Evolutionary conservation across 2,113 vertebrate species (phyloP).

Genomic region (Tupaia tana): DNA sequence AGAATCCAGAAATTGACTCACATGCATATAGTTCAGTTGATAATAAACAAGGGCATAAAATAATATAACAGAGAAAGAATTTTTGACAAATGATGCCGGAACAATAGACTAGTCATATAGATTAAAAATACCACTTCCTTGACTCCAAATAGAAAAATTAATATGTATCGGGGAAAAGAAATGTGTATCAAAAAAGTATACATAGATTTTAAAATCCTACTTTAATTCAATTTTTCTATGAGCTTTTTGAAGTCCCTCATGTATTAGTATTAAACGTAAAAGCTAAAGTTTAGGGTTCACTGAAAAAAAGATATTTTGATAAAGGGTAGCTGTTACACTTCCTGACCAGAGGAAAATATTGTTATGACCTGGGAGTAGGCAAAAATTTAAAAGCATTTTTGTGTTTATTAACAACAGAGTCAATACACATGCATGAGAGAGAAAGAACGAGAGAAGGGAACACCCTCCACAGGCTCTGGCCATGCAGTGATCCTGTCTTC

Average conservation of each 20-base stretch:
- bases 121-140: background rate
- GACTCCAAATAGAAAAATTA: background rate
- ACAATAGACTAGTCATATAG: background rate
- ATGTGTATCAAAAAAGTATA: too few relatives aligned
- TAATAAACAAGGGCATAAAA: background rate
- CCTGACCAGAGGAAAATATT: background rate
- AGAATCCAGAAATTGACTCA: background rate
- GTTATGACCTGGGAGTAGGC: background rate
- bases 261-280: background rate
- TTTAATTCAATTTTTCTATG: too few relatives aligned
- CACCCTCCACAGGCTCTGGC: too few relatives aligned
- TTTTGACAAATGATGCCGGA: background rate
- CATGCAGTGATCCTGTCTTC: too few relatives aligned
- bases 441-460: too few relatives aligned
- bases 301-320: background rate
- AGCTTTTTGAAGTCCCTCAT: too few relatives aligned
- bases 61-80: background rate
- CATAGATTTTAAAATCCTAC: too few relatives aligned
- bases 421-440: too few relatives aligned
- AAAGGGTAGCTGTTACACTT: too few relatives aligned
- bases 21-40: background rate
- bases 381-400: background rate
- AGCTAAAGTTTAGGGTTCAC: background rate
- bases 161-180: background rate
- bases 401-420: too few relatives aligned